Conservation (phyloP, 2,888 invertebrate species). For the Stenchaetothrips biformis region DNA sequence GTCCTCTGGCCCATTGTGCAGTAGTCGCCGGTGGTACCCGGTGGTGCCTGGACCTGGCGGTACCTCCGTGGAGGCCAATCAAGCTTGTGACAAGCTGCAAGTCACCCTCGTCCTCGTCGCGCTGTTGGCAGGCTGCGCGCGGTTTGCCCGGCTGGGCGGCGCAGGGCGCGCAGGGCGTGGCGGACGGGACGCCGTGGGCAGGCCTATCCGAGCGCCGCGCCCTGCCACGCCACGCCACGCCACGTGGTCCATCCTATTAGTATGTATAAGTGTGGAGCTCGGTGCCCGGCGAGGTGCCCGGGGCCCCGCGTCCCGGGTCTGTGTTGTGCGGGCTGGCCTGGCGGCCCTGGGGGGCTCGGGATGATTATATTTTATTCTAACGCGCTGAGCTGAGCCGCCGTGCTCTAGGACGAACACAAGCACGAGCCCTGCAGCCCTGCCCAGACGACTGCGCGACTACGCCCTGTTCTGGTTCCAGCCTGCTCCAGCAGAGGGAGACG, state of each 20-base stretch:
- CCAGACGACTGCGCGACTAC: neutral
- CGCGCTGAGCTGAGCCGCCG: neutral
- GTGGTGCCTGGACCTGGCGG: too few species aligned
- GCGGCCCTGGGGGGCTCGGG: neutral
- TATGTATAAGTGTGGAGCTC: neutral
- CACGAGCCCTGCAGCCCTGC: neutral
- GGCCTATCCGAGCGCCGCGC: neutral
- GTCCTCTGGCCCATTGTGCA: too few species aligned
- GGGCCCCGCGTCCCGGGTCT: neutral
- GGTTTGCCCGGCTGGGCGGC: too few species aligned
- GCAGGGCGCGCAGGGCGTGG: neutral
- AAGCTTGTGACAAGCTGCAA: too few species aligned
- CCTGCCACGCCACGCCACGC: neutral
- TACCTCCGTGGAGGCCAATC: too few species aligned
- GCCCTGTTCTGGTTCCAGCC: neutral
- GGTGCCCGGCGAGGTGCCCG: neutral
- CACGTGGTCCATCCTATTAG: neutral
- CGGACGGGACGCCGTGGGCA: neutral
- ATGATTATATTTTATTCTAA: conserved; percentile 20
- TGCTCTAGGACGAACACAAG: too few species aligned
- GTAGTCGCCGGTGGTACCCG: too few species aligned
- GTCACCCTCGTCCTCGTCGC: too few species aligned
- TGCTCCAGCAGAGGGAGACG: too few species aligned
- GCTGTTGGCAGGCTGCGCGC: too few species aligned
- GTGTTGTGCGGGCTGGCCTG: neutral